Percentiles rank a stretch among this genome's conserved stretches.
Conservation (phyloP, 2,113 vertebrate genomes). For the Arothron firmamentum region DNA sequence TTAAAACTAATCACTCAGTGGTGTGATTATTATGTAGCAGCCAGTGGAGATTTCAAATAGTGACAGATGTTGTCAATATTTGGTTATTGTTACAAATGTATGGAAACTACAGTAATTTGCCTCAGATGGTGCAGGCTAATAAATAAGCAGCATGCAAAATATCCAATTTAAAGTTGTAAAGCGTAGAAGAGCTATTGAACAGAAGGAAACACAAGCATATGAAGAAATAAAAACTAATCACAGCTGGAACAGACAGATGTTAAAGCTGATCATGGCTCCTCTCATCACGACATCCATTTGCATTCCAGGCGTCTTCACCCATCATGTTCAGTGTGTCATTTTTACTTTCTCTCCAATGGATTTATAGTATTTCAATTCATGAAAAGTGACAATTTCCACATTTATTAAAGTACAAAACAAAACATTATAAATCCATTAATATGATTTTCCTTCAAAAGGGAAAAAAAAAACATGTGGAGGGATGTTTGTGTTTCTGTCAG, state of each 20-base stretch:
- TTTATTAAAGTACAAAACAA: conserved; percentile 7
- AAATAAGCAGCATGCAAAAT: no score
- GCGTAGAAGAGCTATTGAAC: neutral
- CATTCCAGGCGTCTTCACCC: conserved; percentile 21
- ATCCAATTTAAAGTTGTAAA: no score
- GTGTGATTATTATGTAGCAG: no score
- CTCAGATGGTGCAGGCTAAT: no score
- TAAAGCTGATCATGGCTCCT: conserved; percentile 1
- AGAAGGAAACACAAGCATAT: neutral
- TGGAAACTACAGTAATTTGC: no score
- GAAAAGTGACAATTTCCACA: conserved; percentile 15
- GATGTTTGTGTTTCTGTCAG: no score
- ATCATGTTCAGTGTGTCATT: conserved; percentile 6
- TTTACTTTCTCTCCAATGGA: neutral
- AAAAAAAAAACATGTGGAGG: no score
- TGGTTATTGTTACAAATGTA: no score
- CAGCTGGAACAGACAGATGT: conserved; percentile 4
- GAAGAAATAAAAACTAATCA: conserved; percentile 9
- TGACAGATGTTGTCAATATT: no score
- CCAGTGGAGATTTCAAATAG: no score
- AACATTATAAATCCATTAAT: neutral
- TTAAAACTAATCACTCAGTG: no score
- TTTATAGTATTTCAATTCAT: conserved; percentile 17
- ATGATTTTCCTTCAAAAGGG: neutral
- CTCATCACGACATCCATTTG: conserved; percentile 24